These are phyloP conservation scores for Remorina albescens DNA, from an alignment of 2,797 vertebrate species.

Conservation along the genomic window DNA sequence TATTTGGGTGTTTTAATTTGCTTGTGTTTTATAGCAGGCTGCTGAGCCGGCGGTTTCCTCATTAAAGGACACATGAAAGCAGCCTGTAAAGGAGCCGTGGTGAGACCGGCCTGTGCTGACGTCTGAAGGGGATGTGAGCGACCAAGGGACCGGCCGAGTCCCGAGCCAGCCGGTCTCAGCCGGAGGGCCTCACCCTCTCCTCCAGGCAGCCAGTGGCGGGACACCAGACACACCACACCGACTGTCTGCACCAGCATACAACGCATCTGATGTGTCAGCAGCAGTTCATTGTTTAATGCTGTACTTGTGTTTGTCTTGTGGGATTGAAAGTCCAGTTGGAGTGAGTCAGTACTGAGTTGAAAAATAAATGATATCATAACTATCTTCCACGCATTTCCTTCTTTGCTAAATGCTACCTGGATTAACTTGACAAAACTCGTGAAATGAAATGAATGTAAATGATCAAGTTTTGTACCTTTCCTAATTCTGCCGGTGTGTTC, in stretches of 20 bases:
- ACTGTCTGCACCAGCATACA: constrained; percentile 50
- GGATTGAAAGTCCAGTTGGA: constrained; percentile 7
- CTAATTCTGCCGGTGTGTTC: constrained; percentile 20
- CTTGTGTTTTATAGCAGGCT: constrained; percentile 82
- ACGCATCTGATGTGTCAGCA: constrained; percentile 65
- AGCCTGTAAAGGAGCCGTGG: constrained; percentile 82
- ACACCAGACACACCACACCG: constrained; percentile 71
- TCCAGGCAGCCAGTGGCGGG: constrained; percentile 71
- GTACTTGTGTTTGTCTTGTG: constrained; percentile 28
- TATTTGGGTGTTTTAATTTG: constrained; percentile 87
- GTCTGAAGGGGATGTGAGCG: constrained; percentile 78
- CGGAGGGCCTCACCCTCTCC: constrained; percentile 73
- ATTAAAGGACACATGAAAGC: constrained; percentile 89
- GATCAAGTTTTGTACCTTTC: constrained; percentile 27
- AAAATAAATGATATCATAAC: background rate
- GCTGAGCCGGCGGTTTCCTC: constrained; percentile 86
- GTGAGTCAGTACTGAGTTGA: background rate
- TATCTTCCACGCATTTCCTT: background rate
- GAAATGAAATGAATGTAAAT: constrained; percentile 7
- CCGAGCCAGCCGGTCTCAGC: constrained; percentile 71
- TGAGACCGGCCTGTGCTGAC: constrained; percentile 83
- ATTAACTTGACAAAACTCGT: background rate
- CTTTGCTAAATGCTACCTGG: background rate
- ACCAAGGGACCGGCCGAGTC: constrained; percentile 52
- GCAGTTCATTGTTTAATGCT: constrained; percentile 59